phyloP scores from a whole-genome alignment of 2,797 vertebrate genomes.

The Peromyscus melanophrys region DNA sequence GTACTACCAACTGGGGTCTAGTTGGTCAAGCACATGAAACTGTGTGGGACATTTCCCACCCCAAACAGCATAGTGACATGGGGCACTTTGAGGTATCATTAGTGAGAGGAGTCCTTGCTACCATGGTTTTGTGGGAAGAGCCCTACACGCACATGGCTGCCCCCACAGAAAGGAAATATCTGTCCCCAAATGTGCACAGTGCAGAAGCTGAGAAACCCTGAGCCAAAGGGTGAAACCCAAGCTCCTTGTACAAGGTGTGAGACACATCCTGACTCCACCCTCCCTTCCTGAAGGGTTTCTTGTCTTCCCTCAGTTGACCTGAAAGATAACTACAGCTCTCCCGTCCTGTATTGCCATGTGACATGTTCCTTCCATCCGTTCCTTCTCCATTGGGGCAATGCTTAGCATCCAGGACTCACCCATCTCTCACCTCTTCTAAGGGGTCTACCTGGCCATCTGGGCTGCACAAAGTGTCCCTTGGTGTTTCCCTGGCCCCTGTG shows the following conservation, averaged over 20 bases:
- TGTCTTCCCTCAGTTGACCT: no score
- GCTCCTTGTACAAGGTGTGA: not conserved
- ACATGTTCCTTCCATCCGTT: not conserved
- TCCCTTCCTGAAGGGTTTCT: accelerated
- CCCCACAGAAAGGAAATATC: not conserved
- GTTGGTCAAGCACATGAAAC: not conserved
- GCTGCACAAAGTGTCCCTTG: no score
- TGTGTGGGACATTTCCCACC: not conserved
- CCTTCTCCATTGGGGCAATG: no score
- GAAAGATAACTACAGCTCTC: not conserved
- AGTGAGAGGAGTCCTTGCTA: not conserved
- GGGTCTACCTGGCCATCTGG: not conserved
- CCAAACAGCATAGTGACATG: not conserved
- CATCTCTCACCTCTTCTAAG: not conserved
- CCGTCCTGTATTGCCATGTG: not conserved
- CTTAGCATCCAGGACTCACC: not conserved
- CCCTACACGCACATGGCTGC: not conserved
- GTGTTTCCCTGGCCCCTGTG: no score
- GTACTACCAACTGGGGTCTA: not conserved
- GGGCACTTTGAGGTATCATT: not conserved
- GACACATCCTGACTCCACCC: accelerated
- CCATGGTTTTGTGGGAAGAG: no score
- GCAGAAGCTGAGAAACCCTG: not conserved
- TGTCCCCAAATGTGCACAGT: not conserved
- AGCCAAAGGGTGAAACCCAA: not conserved